phyloP scores from a whole-genome alignment of 2,888 invertebrate genomes.

The Alsophila aescularia region DNA sequence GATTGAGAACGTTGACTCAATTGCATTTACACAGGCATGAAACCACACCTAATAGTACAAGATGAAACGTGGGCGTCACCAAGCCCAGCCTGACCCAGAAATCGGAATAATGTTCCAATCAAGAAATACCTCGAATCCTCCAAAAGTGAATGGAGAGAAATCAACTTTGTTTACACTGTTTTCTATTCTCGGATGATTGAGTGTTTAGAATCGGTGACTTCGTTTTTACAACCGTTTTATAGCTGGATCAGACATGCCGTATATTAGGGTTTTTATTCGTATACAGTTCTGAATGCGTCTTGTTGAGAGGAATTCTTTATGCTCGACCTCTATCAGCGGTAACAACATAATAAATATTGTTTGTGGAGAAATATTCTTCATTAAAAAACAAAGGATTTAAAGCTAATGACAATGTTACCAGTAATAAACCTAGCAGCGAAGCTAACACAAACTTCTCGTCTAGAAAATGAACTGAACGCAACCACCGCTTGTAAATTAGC shows the following conservation, averaged over 20 bases:
- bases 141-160: conserved; percentile 51
- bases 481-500: neutral
- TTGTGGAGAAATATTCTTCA: neutral
- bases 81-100: conserved; percentile 12
- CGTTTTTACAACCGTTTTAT: conserved; percentile 23
- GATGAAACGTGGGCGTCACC: conserved; percentile 18
- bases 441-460: neutral
- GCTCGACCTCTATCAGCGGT: conserved; percentile 21
- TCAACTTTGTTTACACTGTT: conserved; percentile 44
- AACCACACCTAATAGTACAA: no score
- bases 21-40: conserved; percentile 41
- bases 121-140: conserved; percentile 27
- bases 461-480: neutral
- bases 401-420: conserved; percentile 4
- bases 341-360: conserved; percentile 12
- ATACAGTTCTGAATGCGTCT: conserved; percentile 11
- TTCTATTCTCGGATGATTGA: conserved; percentile 56
- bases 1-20: conserved; percentile 65
- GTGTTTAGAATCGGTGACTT: conserved; percentile 33
- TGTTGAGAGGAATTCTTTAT: conserved; percentile 11
- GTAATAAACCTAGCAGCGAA: neutral
- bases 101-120: neutral
- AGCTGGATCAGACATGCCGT: conserved; percentile 18
- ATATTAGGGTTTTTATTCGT: conserved; percentile 26
- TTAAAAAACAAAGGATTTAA: conserved; percentile 16